phyloP scores from a whole-genome alignment of 2,888 invertebrate species.

The Phalangium opilio region DNA sequence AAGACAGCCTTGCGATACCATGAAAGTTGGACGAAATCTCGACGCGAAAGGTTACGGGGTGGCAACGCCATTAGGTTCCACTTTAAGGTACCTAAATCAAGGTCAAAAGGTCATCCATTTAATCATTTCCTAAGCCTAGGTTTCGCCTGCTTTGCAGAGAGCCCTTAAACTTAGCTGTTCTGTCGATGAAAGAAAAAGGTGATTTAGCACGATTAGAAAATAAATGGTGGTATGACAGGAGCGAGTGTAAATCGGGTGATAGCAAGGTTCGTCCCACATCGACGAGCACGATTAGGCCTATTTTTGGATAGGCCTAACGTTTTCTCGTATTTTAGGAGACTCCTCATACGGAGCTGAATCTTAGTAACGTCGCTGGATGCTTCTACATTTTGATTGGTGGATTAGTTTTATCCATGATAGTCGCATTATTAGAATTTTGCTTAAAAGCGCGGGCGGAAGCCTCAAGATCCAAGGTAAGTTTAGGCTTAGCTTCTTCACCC shows the following conservation, averaged over 20 bases:
- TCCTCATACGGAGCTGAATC: constrained; percentile 31
- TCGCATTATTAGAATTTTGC: constrained; percentile 37
- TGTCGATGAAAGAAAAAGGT: constrained; percentile 76
- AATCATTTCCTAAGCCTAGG: too few species aligned
- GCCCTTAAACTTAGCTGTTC: constrained; percentile 78
- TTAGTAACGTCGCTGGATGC: constrained; percentile 39
- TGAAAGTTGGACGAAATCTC: constrained; percentile 76
- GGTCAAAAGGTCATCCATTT: not conserved
- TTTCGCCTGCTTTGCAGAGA: constrained; percentile 61
- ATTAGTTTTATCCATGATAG: constrained; percentile 35
- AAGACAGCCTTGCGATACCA: constrained; percentile 81
- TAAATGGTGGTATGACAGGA: constrained; percentile 84
- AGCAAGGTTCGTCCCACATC: too few species aligned
- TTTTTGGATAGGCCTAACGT: too few species aligned
- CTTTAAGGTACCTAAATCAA: constrained; percentile 12
- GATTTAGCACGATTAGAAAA: constrained; percentile 77
- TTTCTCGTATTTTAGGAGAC: constrained; percentile 29
- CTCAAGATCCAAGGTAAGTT: constrained; percentile 14
- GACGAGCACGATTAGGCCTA: too few species aligned
- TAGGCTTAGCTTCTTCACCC: too few species aligned
- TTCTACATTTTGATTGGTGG: constrained; percentile 41
- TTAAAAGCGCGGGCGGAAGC: constrained; percentile 27
- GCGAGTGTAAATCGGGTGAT: constrained; percentile 33
- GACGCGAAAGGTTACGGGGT: constrained; percentile 63
- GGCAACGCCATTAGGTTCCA: constrained; percentile 18